A percentile compares a stretch with the other conserved stretches of the same genome.
Conservation (phyloP, 2,113 vertebrate species). For the Catharus minimus region DNA sequence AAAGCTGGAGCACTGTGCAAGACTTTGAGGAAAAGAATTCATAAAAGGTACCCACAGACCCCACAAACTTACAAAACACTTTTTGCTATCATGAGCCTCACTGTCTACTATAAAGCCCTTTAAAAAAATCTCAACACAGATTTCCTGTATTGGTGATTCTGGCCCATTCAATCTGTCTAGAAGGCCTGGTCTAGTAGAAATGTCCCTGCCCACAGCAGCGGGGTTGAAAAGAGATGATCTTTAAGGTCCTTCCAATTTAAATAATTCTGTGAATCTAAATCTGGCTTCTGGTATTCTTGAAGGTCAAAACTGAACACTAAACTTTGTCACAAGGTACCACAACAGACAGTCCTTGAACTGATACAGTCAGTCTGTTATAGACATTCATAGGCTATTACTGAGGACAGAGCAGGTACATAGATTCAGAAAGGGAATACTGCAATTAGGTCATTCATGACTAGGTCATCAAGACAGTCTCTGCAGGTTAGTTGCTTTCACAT, state of each 20-base stretch:
- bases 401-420: background rate
- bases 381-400: background rate
- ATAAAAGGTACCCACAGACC: background rate
- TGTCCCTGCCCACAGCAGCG: background rate
- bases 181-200: background rate
- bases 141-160: background rate
- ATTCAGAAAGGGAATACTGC: background rate
- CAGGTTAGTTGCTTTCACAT: background rate
- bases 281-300: background rate
- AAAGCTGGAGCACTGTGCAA: background rate
- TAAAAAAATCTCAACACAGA: background rate
- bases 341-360: background rate
- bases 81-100: background rate
- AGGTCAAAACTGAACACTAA: background rate
- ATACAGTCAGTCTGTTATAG: background rate
- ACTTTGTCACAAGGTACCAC: background rate
- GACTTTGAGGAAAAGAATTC: background rate
- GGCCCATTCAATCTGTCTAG: background rate
- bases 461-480: background rate
- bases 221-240: rapidly evolving
- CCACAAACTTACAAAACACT: background rate
- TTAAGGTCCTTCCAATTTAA: background rate
- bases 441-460: background rate
- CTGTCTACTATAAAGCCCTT: background rate
- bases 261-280: background rate